Percentiles rank a stretch among this genome's conserved stretches.
Evolutionary conservation across 2,113 vertebrate species (phyloP).

Genomic region (Platichthys flesus): DNA sequence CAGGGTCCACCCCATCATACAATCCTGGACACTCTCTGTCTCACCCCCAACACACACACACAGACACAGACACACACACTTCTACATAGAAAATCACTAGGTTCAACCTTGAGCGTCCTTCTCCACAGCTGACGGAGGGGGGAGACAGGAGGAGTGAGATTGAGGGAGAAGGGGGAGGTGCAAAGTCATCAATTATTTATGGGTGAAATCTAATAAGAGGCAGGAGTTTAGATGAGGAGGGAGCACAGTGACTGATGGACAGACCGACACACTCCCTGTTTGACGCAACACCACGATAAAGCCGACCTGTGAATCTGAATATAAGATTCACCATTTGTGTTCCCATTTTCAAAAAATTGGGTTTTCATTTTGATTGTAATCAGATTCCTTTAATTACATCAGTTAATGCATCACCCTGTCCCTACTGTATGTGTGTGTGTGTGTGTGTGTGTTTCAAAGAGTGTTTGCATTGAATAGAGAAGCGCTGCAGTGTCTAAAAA

Average conservation of each 20-base stretch:
- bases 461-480: neutral
- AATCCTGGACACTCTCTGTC: neutral
- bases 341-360: neutral
- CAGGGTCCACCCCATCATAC: neutral
- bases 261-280: constrained; percentile 5
- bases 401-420: constrained; percentile 24
- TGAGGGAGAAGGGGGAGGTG: constrained; percentile 62
- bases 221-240: constrained; percentile 48
- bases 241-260: constrained; percentile 42
- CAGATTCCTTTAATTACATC: constrained; percentile 2
- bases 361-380: neutral
- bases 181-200: constrained; percentile 84
- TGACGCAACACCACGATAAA: constrained; percentile 8
- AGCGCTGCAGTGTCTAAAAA: neutral
- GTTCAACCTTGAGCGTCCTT: constrained; percentile 77
- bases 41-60: neutral
- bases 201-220: constrained; percentile 80
- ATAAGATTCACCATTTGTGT: neutral
- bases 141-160: constrained; percentile 40
- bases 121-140: constrained; percentile 55
- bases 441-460: neutral
- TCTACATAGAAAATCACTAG: constrained; percentile 10
- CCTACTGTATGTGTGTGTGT: neutral
- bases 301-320: neutral
- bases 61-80: neutral